These are phyloP conservation scores for Tragelaphus scriptus DNA, from an alignment of 2,113 vertebrate species.

Conservation along the genomic window DNA sequence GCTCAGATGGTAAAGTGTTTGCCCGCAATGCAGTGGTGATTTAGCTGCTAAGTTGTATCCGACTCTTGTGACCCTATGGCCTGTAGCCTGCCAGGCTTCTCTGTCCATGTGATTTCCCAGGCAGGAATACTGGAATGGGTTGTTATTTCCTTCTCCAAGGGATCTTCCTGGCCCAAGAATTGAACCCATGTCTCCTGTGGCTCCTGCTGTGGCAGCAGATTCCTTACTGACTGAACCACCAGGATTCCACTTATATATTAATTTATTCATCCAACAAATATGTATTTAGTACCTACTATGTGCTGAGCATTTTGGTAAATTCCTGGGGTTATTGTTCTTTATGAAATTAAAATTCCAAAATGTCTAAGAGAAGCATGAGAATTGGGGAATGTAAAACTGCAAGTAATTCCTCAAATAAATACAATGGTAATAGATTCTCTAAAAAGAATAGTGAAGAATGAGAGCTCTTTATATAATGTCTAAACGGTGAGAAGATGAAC, in stretches of 20 bases:
- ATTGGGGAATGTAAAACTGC: background rate
- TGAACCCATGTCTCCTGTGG: background rate
- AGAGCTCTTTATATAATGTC: background rate
- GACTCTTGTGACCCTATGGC: background rate
- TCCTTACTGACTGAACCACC: background rate
- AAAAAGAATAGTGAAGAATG: background rate
- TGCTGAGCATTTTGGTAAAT: background rate
- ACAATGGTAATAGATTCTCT: background rate
- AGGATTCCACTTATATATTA: background rate
- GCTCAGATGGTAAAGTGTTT: background rate
- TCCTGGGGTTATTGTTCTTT: background rate
- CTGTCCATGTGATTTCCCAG: background rate
- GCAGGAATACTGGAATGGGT: background rate
- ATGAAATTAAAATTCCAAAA: background rate
- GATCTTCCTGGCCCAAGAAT: background rate
- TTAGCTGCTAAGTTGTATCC: background rate
- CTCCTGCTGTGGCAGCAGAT: background rate
- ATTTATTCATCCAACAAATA: background rate
- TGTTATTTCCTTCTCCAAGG: background rate
- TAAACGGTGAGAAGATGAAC: background rate
- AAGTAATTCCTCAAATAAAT: background rate
- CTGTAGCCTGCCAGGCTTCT: background rate
- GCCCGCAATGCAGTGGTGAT: fast-evolving
- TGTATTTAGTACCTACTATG: background rate
- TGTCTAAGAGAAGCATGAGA: background rate